Evolutionary conservation across 2,113 vertebrate species (phyloP), one percentile per base, ranked within the genome.

Genomic region (Noctilio leporinus): DNA sequence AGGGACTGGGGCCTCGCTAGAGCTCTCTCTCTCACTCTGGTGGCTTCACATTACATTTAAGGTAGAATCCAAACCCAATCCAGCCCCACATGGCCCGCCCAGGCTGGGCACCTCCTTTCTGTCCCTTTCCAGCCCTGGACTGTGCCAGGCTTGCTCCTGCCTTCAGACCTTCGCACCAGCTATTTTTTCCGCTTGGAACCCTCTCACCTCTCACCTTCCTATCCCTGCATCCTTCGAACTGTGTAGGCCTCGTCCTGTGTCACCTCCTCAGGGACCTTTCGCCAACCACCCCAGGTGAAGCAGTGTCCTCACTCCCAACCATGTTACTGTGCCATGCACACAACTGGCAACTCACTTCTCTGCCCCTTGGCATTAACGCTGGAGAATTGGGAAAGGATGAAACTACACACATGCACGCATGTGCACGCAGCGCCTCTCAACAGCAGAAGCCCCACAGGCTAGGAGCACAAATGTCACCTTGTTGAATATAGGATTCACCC

Each of bases 271-370:
- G 80, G 30, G 47, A 26, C 30, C n/a, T 72, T 49, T 47, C 35
- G 7, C 4, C 2, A 16, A 28, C 14, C 77, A 45, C 62, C 30
- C 20, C 28, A 1, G 11, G 20, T 59, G 5, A 8, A 67, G 33
- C 47, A 33, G 24, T 4, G 20, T 17, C 72, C 40, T 59, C 19
- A 1, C 49, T 62, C 35, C 20, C 24, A 15, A 7, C 38, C 12
- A 12, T 0, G 3, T 35, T 7, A 9, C 65, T 6, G 0, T 8
- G 19, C 35, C 4, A 0, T 14, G 24, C 35, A 65, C 35, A 24
- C 33, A 1, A n/a, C 33, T 22, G 53, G 49, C 9, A 0, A 16
- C 88, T 22, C 16, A 19, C n/a, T 26, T 4, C 47, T 24, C 17
- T 47, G 62, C 33, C 72, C 30, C 43, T 76, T 28, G 33, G 30